phyloP scores from a whole-genome alignment of 1,140 invertebrate genomes.

The Drosophila varians region DNA sequence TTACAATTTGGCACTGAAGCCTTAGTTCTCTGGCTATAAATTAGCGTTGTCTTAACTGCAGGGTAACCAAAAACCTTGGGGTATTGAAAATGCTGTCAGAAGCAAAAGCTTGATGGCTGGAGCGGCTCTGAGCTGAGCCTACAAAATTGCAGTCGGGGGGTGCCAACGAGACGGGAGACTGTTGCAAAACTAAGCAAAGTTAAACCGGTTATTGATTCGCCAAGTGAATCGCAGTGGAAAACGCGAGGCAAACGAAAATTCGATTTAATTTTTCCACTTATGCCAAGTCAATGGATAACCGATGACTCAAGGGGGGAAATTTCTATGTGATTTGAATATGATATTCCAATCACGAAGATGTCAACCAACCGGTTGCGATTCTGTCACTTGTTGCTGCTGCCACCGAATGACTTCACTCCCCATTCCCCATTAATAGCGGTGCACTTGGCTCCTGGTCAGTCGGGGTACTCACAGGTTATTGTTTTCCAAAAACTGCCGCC shows the following conservation, averaged over 20 bases:
- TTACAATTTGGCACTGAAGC: constrained; percentile 7
- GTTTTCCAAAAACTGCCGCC: constrained; percentile 65
- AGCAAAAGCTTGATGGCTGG: background rate
- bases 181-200: constrained; percentile 6
- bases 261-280: constrained; percentile 10
- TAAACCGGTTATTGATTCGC: constrained; percentile 23
- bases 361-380: constrained; percentile 13
- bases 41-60: constrained; percentile 7
- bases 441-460: constrained; percentile 7
- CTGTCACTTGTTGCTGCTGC: constrained; percentile 9
- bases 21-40: background rate
- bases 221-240: constrained; percentile 19
- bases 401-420: background rate
- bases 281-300: background rate
- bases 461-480: constrained; percentile 62
- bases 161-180: constrained; percentile 6
- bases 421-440: constrained; percentile 4
- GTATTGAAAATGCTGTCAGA: background rate
- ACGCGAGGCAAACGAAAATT: background rate
- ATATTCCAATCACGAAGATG: constrained; percentile 25
- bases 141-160: background rate
- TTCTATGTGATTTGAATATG: background rate
- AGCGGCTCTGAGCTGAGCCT: background rate
- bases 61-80: constrained; percentile 1
- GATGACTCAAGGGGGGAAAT: constrained; percentile 8